phyloP scores from a whole-genome alignment of 2,113 vertebrate species.

The Cochlearius cochlearius region DNA sequence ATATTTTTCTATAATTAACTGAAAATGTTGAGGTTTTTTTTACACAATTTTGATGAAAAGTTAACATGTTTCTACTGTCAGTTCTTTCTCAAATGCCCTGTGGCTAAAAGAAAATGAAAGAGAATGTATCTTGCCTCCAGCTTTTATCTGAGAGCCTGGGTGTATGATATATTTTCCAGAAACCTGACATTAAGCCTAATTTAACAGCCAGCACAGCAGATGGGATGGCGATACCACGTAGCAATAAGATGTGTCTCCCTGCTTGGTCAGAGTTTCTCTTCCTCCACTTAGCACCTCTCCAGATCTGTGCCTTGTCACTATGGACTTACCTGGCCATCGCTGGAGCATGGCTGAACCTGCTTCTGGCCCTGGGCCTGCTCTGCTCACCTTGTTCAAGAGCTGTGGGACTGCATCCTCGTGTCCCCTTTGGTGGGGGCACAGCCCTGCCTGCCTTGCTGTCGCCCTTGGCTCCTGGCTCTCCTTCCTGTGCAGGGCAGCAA shows the following conservation, averaged over 20 bases:
- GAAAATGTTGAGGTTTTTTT: background rate
- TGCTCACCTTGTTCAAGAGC: background rate
- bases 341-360: no score
- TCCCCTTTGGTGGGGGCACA: background rate
- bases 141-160: background rate
- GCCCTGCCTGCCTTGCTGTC: background rate
- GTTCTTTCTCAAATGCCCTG: background rate
- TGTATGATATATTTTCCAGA: background rate
- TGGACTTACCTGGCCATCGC: background rate
- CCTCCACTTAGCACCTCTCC: background rate
- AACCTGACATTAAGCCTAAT: background rate
- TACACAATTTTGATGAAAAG: background rate
- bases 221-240: rapidly evolving
- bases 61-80: background rate
- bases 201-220: background rate
- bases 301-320: rapidly evolving
- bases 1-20: background rate
- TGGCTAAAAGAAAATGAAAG: background rate
- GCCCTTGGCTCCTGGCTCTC: background rate
- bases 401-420: rapidly evolving
- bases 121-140: background rate
- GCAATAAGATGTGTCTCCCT: background rate
- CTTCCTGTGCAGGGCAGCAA: no score
- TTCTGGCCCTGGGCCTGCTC: background rate
- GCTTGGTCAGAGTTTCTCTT: background rate